phyloP scores from a whole-genome alignment of 2,888 invertebrate genomes.

The Baccha elongata region DNA sequence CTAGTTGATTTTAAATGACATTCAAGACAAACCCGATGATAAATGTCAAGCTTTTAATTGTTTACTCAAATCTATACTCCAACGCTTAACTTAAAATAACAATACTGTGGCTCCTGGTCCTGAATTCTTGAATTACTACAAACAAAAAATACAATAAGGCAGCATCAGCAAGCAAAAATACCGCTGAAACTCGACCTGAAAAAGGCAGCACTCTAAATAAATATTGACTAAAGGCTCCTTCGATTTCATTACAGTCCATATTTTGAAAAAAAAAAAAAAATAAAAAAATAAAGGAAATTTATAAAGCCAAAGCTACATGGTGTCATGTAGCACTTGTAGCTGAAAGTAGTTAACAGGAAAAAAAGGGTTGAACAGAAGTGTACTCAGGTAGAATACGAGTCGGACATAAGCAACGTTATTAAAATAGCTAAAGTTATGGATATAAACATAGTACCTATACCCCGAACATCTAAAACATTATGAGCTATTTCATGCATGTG shows the following conservation, averaged over 20 bases:
- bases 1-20: too few relatives aligned
- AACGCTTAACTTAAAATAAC: neutral
- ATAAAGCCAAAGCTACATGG: neutral
- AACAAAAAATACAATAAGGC: constrained; percentile 7
- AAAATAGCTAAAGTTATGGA: constrained; percentile 13
- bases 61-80: neutral
- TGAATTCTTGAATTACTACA: neutral
- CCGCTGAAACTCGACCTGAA: neutral
- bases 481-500: neutral
- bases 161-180: too few relatives aligned
- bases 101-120: neutral
- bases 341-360: constrained; percentile 25
- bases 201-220: constrained; percentile 17
- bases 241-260: constrained; percentile 44
- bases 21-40: too few relatives aligned
- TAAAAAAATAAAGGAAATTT: constrained; percentile 1
- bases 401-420: constrained; percentile 14
- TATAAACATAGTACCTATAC: neutral
- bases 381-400: constrained; percentile 45
- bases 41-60: neutral
- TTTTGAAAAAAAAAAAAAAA: constrained; percentile 22
- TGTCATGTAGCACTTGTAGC: neutral
- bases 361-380: constrained; percentile 27
- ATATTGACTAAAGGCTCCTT: constrained; percentile 45
- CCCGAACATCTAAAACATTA: neutral